Percentiles rank a stretch among this genome's conserved stretches.
These are phyloP conservation scores for Drepana arcuata DNA, from an alignment of 1,140 invertebrate species.

Conservation along the genomic window DNA sequence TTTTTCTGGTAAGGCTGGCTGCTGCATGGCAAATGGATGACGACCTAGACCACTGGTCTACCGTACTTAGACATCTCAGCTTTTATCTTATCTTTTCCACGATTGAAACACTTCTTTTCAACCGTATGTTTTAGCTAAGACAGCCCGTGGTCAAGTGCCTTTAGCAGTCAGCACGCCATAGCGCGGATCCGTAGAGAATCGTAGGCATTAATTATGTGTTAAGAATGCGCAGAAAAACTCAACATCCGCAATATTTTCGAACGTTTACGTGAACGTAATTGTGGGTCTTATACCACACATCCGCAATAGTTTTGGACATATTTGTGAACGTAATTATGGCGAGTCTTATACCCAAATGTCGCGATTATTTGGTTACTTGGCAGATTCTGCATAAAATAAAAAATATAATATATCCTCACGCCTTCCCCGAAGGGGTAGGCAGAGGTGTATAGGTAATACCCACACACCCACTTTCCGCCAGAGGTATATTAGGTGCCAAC, in stretches of 20 bases:
- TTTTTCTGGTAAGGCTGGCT: no score
- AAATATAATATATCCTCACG: neutral
- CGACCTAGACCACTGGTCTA: no score
- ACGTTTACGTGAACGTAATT: no score
- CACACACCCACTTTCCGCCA: no score
- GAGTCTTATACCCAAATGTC: neutral
- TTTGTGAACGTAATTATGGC: neutral
- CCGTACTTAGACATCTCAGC: no score
- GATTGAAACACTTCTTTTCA: no score
- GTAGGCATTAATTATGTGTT: constrained; percentile 37
- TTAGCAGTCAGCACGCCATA: neutral
- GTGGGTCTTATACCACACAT: no score
- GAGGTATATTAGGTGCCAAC: no score
- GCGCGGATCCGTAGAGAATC: neutral
- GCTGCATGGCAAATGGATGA: no score
- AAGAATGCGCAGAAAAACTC: constrained; percentile 53
- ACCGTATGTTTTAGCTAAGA: neutral
- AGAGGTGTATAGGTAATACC: no score
- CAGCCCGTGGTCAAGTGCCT: neutral
- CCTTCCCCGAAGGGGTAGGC: neutral
- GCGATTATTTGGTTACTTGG: neutral
- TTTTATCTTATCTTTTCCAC: no score
- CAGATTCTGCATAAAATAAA: neutral
- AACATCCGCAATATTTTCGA: constrained; percentile 43
- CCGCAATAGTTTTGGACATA: neutral